These are phyloP conservation scores for Dolichotis patagonum DNA, from an alignment of 2,113 vertebrate species.

Conservation along the genomic window DNA sequence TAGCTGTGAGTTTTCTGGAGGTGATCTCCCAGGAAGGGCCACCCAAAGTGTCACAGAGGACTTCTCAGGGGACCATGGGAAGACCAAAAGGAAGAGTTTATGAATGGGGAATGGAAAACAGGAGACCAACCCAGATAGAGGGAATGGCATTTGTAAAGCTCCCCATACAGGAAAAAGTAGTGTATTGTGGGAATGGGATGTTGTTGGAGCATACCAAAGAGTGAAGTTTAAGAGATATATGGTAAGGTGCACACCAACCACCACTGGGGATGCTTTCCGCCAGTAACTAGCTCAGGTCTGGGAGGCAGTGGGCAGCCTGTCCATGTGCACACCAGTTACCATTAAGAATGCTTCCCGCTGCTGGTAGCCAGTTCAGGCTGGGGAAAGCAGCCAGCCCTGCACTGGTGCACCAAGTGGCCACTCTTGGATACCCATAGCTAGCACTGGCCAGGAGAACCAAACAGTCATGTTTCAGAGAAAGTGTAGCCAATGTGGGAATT, in stretches of 20 bases:
- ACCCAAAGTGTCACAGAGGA: background rate
- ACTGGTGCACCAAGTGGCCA: too few species aligned
- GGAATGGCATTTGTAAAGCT: background rate
- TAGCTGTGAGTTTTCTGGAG: background rate
- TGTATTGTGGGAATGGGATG: background rate
- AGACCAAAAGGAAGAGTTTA: background rate
- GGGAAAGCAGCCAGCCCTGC: too few species aligned
- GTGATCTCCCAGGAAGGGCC: background rate
- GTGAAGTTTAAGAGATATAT: background rate
- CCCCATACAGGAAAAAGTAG: background rate
- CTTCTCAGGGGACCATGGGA: background rate
- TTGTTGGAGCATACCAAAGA: background rate
- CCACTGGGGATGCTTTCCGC: too few species aligned
- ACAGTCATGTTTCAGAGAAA: too few species aligned
- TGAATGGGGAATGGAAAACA: background rate
- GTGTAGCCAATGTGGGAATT: too few species aligned
- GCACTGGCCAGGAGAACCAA: too few species aligned
- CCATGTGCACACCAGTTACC: too few species aligned
- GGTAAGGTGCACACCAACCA: background rate
- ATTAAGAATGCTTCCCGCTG: too few species aligned
- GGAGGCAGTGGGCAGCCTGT: too few species aligned
- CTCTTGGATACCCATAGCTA: too few species aligned
- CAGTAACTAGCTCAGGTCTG: too few species aligned
- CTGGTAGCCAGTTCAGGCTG: too few species aligned
- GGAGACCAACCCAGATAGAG: background rate